Percentiles rank a stretch among this genome's conserved stretches.
Evolutionary conservation across 2,113 vertebrate species (phyloP).

Genomic region (Bufo bufo): DNA sequence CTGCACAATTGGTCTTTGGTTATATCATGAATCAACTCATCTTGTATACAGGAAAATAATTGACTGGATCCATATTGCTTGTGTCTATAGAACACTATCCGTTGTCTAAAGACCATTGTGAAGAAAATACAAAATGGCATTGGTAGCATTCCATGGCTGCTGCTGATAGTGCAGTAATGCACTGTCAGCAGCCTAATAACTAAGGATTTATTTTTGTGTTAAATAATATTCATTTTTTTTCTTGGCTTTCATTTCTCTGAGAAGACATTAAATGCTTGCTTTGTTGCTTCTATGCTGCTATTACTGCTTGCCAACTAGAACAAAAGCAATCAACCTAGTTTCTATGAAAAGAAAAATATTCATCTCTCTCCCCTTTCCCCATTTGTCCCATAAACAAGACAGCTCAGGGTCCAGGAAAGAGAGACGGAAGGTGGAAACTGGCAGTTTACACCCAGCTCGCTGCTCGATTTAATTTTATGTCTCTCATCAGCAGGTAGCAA

Average conservation of each 20-base stretch:
- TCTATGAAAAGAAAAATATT: conserved; percentile 47
- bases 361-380: conserved; percentile 3
- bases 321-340: conserved; percentile 45
- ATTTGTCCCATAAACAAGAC: conserved; percentile 51
- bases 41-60: too few relatives aligned
- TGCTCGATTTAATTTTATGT: conserved; percentile 53
- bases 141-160: neutral
- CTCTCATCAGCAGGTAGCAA: conserved; percentile 53
- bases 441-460: conserved; percentile 46
- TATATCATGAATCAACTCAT: neutral
- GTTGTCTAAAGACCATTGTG: neutral
- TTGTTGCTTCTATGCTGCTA: conserved; percentile 24
- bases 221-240: conserved; percentile 25
- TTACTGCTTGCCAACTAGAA: conserved; percentile 29
- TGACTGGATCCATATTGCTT: too few relatives aligned
- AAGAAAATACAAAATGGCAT: neutral
- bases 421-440: conserved; percentile 21
- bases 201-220: conserved; percentile 22
- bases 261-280: conserved; percentile 14
- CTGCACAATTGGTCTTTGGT: too few relatives aligned
- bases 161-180: neutral
- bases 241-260: neutral
- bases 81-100: too few relatives aligned
- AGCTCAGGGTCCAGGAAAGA: conserved; percentile 35
- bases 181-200: conserved; percentile 17